Base-by-base conservation (phyloP, 2,888 invertebrate species). In the Noctua fimbriata region DNA sequence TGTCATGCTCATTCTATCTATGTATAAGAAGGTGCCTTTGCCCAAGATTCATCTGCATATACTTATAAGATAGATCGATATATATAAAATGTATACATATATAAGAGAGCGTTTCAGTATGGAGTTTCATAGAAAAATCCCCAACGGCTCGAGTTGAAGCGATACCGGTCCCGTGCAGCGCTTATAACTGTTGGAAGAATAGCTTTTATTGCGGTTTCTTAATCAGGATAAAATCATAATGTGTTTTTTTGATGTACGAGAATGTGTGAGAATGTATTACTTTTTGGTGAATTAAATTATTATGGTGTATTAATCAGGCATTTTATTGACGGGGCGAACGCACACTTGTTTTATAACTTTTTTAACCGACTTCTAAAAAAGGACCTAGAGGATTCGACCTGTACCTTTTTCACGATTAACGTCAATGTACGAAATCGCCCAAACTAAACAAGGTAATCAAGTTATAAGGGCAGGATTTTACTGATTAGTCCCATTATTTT, bases 201-300 rank as follows among this genome's bases (percentile, higher is more conserved):
- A 7, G 6, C 7, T 60, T 6, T 16, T 60, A 7, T 60, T 16
- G 60, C 16, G 16, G 28, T 60, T 55, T 16, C 28, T 28, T 28
- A 14, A 14, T 58, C n/a, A 58, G n/a, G 12, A 58, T n/a, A 1
- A n/a, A 12, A 58, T 58, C 14, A 5, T 0, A 58, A 24, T 52
- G 24, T 52, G 24, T 55, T 58, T 58, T 58, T 60, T 58, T 60
- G 14, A 28, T 24, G 36, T 21, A 10, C 24, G 21, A 0, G 4
- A 36, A 36, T 28, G 24, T 70, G 36, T 24, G 28, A 3, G 5
- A 41, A 63, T 76, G 28, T 21, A 28, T 36, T 16, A 60, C 3
- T 32, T 44, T 63, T 63, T 63, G 21, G 21, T 76, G 76, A 24
- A 76, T 49, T 76, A 76, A 75, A 75, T 60, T 32, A 47, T 75